Conservation (phyloP, 2,113 vertebrate species). For the Myrmecobius fasciatus region DNA sequence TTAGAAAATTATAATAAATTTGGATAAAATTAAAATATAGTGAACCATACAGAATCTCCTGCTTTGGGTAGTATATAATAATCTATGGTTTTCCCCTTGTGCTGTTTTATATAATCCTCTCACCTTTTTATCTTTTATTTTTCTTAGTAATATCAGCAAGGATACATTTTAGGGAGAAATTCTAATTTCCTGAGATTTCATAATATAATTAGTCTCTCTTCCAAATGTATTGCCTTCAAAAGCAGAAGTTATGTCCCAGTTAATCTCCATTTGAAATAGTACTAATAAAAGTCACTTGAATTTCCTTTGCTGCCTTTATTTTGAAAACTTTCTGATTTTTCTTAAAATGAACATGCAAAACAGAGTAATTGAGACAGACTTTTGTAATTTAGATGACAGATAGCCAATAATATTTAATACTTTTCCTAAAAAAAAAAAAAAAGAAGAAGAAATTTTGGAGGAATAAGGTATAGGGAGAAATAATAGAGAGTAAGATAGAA, state of each 20-base stretch:
- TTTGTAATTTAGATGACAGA: no score
- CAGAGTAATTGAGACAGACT: not conserved
- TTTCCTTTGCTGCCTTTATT: not conserved
- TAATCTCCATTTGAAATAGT: not conserved
- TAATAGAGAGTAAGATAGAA: not conserved
- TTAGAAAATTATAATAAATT: not conserved
- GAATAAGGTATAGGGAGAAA: not conserved
- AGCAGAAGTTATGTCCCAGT: not conserved
- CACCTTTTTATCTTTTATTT: not conserved
- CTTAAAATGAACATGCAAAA: not conserved
- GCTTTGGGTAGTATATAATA: not conserved
- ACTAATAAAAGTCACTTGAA: not conserved
- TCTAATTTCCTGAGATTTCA: not conserved
- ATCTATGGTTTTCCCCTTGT: not conserved
- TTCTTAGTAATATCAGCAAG: not conserved
- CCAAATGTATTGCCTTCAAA: not conserved
- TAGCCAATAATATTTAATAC: not conserved
- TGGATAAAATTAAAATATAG: not conserved
- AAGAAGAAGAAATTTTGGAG: not conserved
- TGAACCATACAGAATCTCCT: not conserved
- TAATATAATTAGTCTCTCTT: not conserved
- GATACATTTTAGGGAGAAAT: not conserved
- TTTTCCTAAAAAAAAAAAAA: not conserved
- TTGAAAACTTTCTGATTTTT: not conserved
- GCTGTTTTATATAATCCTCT: not conserved